Evolutionary conservation across 2,113 vertebrate species (phyloP).

Genomic region (Corapipo altera): DNA sequence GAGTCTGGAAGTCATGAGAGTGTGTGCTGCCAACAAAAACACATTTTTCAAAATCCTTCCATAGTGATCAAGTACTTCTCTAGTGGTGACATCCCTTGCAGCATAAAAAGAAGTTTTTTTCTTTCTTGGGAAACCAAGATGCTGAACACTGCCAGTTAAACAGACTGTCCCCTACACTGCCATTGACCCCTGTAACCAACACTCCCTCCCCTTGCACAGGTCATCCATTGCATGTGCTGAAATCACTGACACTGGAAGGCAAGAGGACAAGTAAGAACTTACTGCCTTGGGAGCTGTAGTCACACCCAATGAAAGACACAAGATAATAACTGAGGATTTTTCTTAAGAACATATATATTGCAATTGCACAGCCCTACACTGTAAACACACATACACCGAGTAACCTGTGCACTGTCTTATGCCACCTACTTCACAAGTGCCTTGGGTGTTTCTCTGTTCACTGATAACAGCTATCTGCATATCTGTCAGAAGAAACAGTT

Average conservation of each 20-base stretch:
- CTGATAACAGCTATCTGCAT: not conserved
- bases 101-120: not conserved
- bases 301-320: not conserved
- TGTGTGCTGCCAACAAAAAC: slow-evolving; percentile 29
- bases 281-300: not conserved
- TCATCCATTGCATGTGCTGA: not conserved
- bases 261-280: not conserved
- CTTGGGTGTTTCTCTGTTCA: not conserved
- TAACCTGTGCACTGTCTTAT: not conserved
- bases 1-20: not conserved
- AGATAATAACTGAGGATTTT: not conserved
- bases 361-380: not conserved
- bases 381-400: not conserved
- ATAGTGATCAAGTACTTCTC: not conserved
- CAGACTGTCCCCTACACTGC: not conserved
- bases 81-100: not conserved
- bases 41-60: not conserved
- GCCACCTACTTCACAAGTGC: not conserved
- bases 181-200: not conserved
- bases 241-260: not conserved
- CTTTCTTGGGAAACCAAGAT: not conserved
- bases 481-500: not conserved
- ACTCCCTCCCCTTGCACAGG: not conserved
- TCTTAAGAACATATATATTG: not conserved
- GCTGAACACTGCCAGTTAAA: not conserved